A percentile compares a stretch with the other conserved stretches of the same genome.
These are phyloP conservation scores for Ctenodactylus gundi DNA, from an alignment of 2,113 vertebrate species.

Conservation along the genomic window DNA sequence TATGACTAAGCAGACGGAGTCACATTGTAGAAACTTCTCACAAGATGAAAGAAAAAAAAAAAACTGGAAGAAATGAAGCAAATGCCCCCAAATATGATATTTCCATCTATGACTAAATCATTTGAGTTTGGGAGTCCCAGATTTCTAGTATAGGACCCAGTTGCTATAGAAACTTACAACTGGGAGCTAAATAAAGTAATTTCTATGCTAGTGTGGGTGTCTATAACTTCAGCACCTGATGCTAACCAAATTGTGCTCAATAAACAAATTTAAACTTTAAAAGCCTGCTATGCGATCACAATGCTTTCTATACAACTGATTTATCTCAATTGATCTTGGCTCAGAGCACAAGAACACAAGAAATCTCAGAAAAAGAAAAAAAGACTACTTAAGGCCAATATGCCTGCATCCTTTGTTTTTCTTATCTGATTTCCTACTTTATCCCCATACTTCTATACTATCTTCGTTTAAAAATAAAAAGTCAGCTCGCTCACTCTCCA, in stretches of 20 bases:
- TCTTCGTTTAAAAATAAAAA: constrained; percentile 76
- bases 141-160: constrained; percentile 82
- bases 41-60: constrained; percentile 10
- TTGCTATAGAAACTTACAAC: constrained; percentile 90
- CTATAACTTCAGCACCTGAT: constrained; percentile 86
- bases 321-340: constrained; percentile 86
- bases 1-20: constrained; percentile 76
- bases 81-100: constrained; percentile 69
- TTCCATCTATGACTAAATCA: constrained; percentile 74
- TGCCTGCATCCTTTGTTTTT: constrained; percentile 69
- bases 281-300: constrained; percentile 79
- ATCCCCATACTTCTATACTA: constrained; percentile 57
- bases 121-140: constrained; percentile 78
- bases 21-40: constrained; percentile 55
- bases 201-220: constrained; percentile 87
- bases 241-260: constrained; percentile 87
- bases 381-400: constrained; percentile 75
- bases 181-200: constrained; percentile 89
- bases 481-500: constrained; percentile 61
- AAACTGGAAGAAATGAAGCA: constrained; percentile 64
- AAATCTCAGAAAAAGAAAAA: constrained; percentile 82
- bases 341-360: constrained; percentile 78
- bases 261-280: constrained; percentile 88
- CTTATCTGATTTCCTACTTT: constrained; percentile 76
- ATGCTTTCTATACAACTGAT: constrained; percentile 83